Evolutionary conservation across 1,140 invertebrate species (phyloP), one percentile per base, ranked within the genome.

Genomic region (Oncopodura yosiiana): DNA sequence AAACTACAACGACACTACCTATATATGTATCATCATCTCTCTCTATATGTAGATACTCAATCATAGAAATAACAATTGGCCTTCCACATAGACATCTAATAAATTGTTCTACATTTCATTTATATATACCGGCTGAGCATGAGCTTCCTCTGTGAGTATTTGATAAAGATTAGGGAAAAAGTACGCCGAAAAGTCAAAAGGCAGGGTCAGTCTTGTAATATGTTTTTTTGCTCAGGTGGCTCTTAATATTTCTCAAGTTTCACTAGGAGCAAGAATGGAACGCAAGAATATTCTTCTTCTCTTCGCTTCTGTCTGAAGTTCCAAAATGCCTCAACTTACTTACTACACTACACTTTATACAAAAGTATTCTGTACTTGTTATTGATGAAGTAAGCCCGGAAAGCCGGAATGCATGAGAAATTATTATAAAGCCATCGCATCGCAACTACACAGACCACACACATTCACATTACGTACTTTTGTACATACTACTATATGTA

Each of bases 391-490:
- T n/a, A n/a, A n/a, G 60, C 55, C 55, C 44, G 56, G 56, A 55
- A 62, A 53, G 51, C 60, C 58, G 58, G 60, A 62, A 61, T 61
- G 59, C 55, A 58, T 58, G 60, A 58, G 51, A 58, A 61, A 62
- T 58, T 58, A 58, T 58, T 62, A 57, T 62, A 56, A 56, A 56
- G 53, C 49, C 49, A 54, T 55, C 53, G 49, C 56, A 46, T 51
- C 49, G 34, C 41, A 9, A 41, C 38, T n/a, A 8, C n/a, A n/a
- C 54, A 56, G 54, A 56, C 54, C 48, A 56, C 54, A 56, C 54
- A 50, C 54, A 56, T 56, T 56, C 54, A 49, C n/a, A n/a, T n/a
- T n/a, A n/a, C 37, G 38, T 37, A 49, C 53, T 56, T 56, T 43
- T 34, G 6, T n/a, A n/a, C n/a, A 8, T 34, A 9, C 30, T n/a